Conservation (phyloP, 1,140 invertebrate genomes). For the Monochamus saltuarius region DNA sequence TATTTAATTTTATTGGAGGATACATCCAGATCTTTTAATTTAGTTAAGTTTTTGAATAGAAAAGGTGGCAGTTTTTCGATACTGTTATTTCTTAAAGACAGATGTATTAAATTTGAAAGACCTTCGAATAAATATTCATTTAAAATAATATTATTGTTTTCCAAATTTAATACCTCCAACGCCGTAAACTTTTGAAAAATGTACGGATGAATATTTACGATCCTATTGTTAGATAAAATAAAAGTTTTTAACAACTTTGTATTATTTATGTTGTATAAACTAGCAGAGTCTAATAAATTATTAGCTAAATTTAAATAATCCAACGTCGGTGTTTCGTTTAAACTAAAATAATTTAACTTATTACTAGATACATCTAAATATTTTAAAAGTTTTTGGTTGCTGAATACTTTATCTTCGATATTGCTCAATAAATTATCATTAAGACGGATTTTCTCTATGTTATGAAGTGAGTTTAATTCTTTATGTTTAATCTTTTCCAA, state of each 20-base stretch:
- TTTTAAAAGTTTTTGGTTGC: slow-evolving; percentile 20
- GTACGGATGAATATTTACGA: slow-evolving; percentile 16
- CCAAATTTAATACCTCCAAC: slow-evolving; percentile 31
- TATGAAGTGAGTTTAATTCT: slow-evolving; percentile 17
- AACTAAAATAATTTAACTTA: slow-evolving; percentile 14
- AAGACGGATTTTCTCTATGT: slow-evolving; percentile 20
- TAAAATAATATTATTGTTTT: slow-evolving; percentile 32
- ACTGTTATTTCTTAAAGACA: slow-evolving; percentile 32
- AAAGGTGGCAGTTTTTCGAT: slow-evolving; percentile 26
- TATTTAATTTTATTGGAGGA: slow-evolving; percentile 32
- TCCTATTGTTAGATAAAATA: slow-evolving; percentile 27
- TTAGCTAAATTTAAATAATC: slow-evolving; percentile 32
- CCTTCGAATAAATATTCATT: slow-evolving; percentile 26
- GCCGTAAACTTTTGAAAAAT: slow-evolving; percentile 24
- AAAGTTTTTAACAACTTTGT: slow-evolving; percentile 21
- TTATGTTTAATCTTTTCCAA: slow-evolving; percentile 21
- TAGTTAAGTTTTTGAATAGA: slow-evolving; percentile 26
- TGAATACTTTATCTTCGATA: slow-evolving; percentile 25
- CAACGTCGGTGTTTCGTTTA: slow-evolving; percentile 23
- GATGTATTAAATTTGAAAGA: slow-evolving; percentile 25
- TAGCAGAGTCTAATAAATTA: slow-evolving; percentile 28
- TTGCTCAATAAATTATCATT: slow-evolving; percentile 21
- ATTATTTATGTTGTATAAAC: slow-evolving; percentile 23
- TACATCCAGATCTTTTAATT: slow-evolving; percentile 35
- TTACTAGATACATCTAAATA: slow-evolving; percentile 36